phyloP scores from a whole-genome alignment of 2,797 vertebrate genomes.

The Helostoma temminkii region DNA sequence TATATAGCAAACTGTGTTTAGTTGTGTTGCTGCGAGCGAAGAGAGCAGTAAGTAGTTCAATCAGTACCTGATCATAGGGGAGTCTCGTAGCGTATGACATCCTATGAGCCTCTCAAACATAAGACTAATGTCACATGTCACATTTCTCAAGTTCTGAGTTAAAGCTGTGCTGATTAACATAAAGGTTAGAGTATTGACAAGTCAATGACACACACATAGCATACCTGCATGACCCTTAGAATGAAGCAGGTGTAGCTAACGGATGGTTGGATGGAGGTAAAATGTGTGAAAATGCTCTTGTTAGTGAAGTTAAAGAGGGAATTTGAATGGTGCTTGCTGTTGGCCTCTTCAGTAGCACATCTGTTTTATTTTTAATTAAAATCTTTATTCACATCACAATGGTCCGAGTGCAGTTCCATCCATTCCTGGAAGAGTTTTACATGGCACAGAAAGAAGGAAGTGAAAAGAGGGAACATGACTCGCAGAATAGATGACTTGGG shows the following conservation, averaged over 20 bases:
- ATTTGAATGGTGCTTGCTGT: neutral
- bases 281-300: neutral
- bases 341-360: neutral
- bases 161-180: neutral
- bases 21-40: neutral
- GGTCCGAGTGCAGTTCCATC: too few species aligned
- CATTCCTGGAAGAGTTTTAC: neutral
- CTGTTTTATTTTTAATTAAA: neutral
- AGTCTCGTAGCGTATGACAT: neutral
- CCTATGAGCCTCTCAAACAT: neutral
- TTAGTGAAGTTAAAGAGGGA: neutral
- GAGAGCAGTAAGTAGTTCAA: neutral
- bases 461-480: slow-evolving; percentile 14
- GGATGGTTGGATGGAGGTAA: neutral
- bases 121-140: neutral
- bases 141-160: neutral
- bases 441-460: neutral
- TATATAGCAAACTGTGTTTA: too few species aligned
- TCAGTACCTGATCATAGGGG: neutral
- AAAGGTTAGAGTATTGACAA: too few species aligned
- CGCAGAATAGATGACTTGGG: slow-evolving; percentile 12
- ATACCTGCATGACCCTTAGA: too few species aligned
- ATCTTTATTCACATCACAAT: too few species aligned
- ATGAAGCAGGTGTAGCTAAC: too few species aligned
- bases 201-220: too few species aligned